phyloP scores from a whole-genome alignment of 2,888 invertebrate species.

The Clitarchus hookeri region DNA sequence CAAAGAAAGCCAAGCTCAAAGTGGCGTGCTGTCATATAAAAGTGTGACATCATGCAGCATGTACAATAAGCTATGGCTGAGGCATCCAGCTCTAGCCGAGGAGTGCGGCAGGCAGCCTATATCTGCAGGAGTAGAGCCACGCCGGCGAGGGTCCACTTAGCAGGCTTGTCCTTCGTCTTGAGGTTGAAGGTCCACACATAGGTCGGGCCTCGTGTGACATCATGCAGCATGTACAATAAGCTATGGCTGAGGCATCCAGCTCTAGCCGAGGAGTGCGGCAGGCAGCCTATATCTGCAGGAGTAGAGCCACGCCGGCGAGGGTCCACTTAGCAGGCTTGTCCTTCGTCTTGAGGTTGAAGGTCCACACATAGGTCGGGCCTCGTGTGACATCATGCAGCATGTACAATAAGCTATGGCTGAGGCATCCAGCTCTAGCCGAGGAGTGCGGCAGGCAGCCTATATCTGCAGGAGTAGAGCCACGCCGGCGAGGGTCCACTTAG shows the following conservation, averaged over 20 bases:
- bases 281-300: neutral
- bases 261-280: too few relatives aligned
- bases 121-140: neutral
- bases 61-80: too few relatives aligned
- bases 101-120: neutral
- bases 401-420: too few relatives aligned
- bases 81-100: too few relatives aligned
- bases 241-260: too few relatives aligned
- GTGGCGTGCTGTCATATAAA: too few relatives aligned
- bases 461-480: neutral
- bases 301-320: neutral
- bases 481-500: constrained; percentile 50
- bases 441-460: neutral
- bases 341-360: constrained; percentile 93
- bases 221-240: too few relatives aligned
- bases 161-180: constrained; percentile 91
- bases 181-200: constrained; percentile 98
- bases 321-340: constrained; percentile 74
- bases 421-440: neutral
- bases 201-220: constrained; percentile 93
- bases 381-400: constrained; percentile 53
- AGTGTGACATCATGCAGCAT: too few relatives aligned
- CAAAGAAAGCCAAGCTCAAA: too few relatives aligned
- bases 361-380: constrained; percentile 96
- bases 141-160: constrained; percentile 50